Conservation (phyloP, 2,888 invertebrate genomes). For the Pyrochroa serraticornis region DNA sequence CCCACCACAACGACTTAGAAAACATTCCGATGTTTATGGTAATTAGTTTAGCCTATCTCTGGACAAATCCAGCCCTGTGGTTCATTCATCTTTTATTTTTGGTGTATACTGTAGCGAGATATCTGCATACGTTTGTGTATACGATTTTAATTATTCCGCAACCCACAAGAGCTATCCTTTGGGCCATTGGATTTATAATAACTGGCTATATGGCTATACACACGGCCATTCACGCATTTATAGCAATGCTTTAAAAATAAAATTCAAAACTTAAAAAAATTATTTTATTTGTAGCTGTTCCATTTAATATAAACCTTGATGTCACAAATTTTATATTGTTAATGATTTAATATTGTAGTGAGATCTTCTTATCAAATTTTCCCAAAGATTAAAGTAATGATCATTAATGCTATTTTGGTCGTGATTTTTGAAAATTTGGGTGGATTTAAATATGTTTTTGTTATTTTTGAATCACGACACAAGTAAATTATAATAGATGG, state of each 20-base stretch:
- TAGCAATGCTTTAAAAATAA: conserved; percentile 8
- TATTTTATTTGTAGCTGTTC: too few species aligned
- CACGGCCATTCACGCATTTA: conserved; percentile 28
- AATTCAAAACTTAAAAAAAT: too few species aligned
- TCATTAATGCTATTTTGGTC: too few species aligned
- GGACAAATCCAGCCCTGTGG: conserved; percentile 62
- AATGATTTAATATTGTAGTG: too few species aligned
- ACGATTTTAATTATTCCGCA: conserved; percentile 67
- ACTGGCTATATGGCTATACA: conserved; percentile 44
- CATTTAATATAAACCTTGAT: too few species aligned
- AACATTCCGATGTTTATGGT: conserved; percentile 72
- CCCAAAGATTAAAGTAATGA: too few species aligned
- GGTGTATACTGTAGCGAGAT: conserved; percentile 62
- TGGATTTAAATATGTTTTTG: too few species aligned
- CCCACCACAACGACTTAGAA: conserved; percentile 75
- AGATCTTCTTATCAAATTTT: too few species aligned
- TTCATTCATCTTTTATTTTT: conserved; percentile 63
- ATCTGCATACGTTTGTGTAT: conserved; percentile 70
- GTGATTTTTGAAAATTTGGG: too few species aligned
- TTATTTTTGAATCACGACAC: too few species aligned
- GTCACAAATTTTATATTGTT: too few species aligned
- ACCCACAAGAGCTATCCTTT: conserved; percentile 51
- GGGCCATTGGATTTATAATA: conserved; percentile 40
- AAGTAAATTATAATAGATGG: too few species aligned
- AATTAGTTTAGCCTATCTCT: conserved; percentile 65